Evolutionary conservation across 2,888 invertebrate species (phyloP).

Genomic region (Eristalis intricaria): DNA sequence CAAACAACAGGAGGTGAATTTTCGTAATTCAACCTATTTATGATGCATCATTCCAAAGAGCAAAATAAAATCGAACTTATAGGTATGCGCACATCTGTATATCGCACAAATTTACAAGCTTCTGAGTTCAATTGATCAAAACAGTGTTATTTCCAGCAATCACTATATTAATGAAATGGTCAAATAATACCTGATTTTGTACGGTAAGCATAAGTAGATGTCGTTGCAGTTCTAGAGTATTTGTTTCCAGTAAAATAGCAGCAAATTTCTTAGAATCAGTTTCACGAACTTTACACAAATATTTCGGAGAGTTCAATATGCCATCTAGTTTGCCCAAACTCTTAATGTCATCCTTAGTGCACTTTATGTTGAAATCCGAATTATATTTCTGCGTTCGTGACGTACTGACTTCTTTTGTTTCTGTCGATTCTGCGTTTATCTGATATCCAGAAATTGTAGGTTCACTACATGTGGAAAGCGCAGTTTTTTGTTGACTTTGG

Average conservation of each 20-base stretch:
- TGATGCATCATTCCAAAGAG: too few species aligned
- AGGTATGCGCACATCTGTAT: too few species aligned
- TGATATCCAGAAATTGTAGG: slow-evolving; percentile 46
- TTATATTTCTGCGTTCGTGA: slow-evolving; percentile 17
- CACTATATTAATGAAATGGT: too few species aligned
- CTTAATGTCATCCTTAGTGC: slow-evolving; percentile 73
- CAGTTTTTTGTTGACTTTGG: slow-evolving; percentile 68
- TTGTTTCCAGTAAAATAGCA: slow-evolving; percentile 91
- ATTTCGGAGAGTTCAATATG: slow-evolving; percentile 85
- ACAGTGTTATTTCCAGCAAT: too few species aligned
- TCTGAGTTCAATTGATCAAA: too few species aligned
- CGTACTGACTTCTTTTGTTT: slow-evolving; percentile 13
- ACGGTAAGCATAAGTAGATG: slow-evolving; percentile 91
- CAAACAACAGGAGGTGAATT: too few species aligned
- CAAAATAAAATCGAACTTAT: too few species aligned
- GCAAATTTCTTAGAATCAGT: slow-evolving; percentile 89
- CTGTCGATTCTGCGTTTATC: slow-evolving; percentile 25
- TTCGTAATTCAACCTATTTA: too few species aligned
- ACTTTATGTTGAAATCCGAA: slow-evolving; percentile 76
- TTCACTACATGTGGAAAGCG: slow-evolving; percentile 54
- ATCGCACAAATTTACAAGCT: too few species aligned
- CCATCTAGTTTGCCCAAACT: slow-evolving; percentile 86
- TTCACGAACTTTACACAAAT: slow-evolving; percentile 85
- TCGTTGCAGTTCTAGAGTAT: slow-evolving; percentile 91
- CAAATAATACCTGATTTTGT: slow-evolving; percentile 88